Evolutionary conservation across 2,888 invertebrate species (phyloP).

Genomic region (Drosophila sordidapex): DNA sequence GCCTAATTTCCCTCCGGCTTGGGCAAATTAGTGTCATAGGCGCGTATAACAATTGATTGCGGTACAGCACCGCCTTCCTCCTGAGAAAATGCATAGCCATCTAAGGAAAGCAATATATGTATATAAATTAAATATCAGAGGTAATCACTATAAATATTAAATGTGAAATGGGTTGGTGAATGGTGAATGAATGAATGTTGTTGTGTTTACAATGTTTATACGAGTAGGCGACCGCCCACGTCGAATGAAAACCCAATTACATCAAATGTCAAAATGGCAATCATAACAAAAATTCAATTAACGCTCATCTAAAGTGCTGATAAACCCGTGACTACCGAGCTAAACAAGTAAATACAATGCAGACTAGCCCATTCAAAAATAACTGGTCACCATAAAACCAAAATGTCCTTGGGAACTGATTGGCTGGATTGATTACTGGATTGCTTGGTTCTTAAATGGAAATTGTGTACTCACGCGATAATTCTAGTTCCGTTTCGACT

Average conservation of each 20-base stretch:
- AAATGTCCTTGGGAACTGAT: constrained; percentile 47
- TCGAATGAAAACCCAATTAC: constrained; percentile 7
- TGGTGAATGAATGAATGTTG: constrained; percentile 6
- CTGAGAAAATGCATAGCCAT: constrained; percentile 99
- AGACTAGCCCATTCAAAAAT: constrained; percentile 44
- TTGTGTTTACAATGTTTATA: constrained; percentile 8
- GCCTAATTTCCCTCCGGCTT: constrained; percentile 88
- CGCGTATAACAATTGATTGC: constrained; percentile 97
- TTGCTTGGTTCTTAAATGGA: constrained; percentile 33
- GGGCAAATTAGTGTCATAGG: constrained; percentile 96
- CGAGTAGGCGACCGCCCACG: not conserved
- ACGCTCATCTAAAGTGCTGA: constrained; percentile 32
- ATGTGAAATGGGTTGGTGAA: constrained; percentile 3
- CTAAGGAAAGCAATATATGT: constrained; percentile 85
- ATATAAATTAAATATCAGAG: constrained; percentile 11
- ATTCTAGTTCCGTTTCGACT: constrained; percentile 94
- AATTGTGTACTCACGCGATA: constrained; percentile 93
- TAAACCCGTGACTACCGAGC: constrained; percentile 10
- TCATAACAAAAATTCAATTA: constrained; percentile 40
- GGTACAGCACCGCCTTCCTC: constrained; percentile 98
- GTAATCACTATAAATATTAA: not conserved
- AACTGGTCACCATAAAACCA: constrained; percentile 28
- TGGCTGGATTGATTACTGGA: constrained; percentile 7
- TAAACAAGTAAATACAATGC: constrained; percentile 4
- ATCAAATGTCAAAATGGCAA: constrained; percentile 37